Base-by-base conservation (phyloP, 2,113 vertebrate species). In the Falcunculus frontatus region DNA sequence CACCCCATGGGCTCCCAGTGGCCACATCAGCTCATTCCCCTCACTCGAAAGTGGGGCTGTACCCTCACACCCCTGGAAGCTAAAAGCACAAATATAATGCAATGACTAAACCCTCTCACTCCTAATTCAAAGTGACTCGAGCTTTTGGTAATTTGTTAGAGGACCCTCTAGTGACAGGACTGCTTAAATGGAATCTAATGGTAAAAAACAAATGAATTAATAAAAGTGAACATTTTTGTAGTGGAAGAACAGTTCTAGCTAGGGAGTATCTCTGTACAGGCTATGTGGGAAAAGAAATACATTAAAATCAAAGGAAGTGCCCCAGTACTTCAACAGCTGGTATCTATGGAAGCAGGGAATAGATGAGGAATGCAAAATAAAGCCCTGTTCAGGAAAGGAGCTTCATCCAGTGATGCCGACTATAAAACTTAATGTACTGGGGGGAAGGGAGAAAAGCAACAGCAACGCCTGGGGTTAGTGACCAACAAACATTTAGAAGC, bases 1-100 rank as follows among this genome's bases (percentile, higher is more conserved):
- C 59, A 21, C 7, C 3, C 10, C 42, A 33, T 0, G 2, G 42
- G 56, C 74, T 47, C 49, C 9, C 3, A 17, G 1, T 0, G 2
- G 55, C 52, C 10, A 16, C 2, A 42, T 13, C 1, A 53, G 84
- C 52, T 59, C 1, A 0, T 5, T 13, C 9, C 70, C 22, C 37
- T 21, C 69, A 3, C 21, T 6, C 7, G 44, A 26, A 52, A 33
- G 6, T 4, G 14, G 18, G n/a, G 63, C 63, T 76, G 52, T 27
- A 26, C 27, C 33, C 52, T 46, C 56, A 26, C 4, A 1, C 15
- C 20, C 6, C 30, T 23, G 46, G 3, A 53, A 60, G 26, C 26
- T 46, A 30, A 50, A 62, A 63, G 30, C 20, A 39, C 15, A 1
- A 7, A 41, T 27, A 17, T 1, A 16, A 16, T 9, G 11, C 64